Percentiles rank a stretch among this genome's conserved stretches.
Evolutionary conservation across 2,888 invertebrate species (phyloP).

Genomic region (Synanthedon myopaeformis): DNA sequence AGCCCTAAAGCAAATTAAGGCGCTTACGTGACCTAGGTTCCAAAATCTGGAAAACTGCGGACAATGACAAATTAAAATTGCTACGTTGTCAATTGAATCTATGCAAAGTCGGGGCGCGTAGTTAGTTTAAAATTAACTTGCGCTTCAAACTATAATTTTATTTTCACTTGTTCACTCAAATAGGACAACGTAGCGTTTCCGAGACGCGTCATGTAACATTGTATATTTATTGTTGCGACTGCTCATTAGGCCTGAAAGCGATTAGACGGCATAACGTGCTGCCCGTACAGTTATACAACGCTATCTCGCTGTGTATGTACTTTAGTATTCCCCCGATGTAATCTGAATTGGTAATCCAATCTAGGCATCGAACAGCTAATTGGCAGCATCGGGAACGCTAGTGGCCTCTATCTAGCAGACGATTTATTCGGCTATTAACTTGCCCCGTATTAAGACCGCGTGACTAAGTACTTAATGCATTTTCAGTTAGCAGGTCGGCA

Average conservation of each 20-base stretch:
- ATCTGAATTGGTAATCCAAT: constrained; percentile 59
- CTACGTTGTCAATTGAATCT: too few relatives aligned
- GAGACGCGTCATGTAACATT: constrained; percentile 16
- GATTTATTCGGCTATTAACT: constrained; percentile 45
- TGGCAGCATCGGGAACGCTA: constrained; percentile 37
- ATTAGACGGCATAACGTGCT: constrained; percentile 21
- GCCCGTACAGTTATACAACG: constrained; percentile 22
- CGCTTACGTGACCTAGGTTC: too few relatives aligned
- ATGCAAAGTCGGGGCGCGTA: too few relatives aligned
- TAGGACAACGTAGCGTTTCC: constrained; percentile 2
- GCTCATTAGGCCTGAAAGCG: constrained; percentile 43
- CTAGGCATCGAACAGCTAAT: constrained; percentile 42
- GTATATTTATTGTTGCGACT: constrained; percentile 20
- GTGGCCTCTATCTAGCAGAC: constrained; percentile 20
- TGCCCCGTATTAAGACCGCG: constrained; percentile 11
- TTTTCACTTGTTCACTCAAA: not conserved
- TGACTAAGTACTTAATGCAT: too few relatives aligned
- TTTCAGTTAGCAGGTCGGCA: too few relatives aligned
- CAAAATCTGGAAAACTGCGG: too few relatives aligned
- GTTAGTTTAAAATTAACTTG: too few relatives aligned
- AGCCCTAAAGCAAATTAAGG: too few relatives aligned
- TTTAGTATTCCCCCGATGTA: constrained; percentile 33
- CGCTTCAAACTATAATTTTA: not conserved
- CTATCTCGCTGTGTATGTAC: constrained; percentile 15
- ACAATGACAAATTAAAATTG: too few relatives aligned